Conservation (phyloP, 2,888 invertebrate species). For the Apodemia zela region DNA sequence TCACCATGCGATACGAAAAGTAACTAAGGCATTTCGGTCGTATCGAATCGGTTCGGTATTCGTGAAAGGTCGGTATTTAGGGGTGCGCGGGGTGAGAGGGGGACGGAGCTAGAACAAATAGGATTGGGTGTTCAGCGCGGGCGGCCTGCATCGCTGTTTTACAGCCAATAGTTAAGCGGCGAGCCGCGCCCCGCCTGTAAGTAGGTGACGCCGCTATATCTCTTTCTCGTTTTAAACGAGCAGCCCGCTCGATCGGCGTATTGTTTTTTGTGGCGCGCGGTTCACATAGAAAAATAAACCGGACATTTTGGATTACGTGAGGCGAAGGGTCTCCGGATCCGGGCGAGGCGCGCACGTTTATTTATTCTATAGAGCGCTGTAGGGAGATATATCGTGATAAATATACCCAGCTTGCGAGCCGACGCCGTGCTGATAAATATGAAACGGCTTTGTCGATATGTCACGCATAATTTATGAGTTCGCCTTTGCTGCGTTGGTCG, state of each 20-base stretch:
- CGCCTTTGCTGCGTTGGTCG: slow-evolving; percentile 21
- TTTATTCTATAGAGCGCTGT: slow-evolving; percentile 65
- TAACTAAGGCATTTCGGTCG: slow-evolving; percentile 80
- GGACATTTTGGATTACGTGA: slow-evolving; percentile 76
- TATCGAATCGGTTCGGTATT: slow-evolving; percentile 75
- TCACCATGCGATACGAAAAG: slow-evolving; percentile 66
- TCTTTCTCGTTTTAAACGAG: slow-evolving; percentile 54
- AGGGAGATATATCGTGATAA: slow-evolving; percentile 71
- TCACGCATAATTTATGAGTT: slow-evolving; percentile 43
- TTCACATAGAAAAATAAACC: slow-evolving; percentile 75
- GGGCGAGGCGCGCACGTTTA: slow-evolving; percentile 61
- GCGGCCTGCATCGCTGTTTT: slow-evolving; percentile 59
- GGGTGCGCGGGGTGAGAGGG: slow-evolving; percentile 63
- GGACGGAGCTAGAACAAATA: slow-evolving; percentile 41
- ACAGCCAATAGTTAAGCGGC: slow-evolving; percentile 53
- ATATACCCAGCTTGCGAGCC: slow-evolving; percentile 63
- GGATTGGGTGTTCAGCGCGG: slow-evolving; percentile 55
- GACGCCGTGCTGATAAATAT: slow-evolving; percentile 33
- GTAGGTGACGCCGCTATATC: slow-evolving; percentile 43
- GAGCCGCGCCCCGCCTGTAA: slow-evolving; percentile 62
- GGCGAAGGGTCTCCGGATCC: slow-evolving; percentile 70
- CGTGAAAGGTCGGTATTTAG: slow-evolving; percentile 75
- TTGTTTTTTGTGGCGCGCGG: slow-evolving; percentile 63
- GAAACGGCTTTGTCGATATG: slow-evolving; percentile 40
- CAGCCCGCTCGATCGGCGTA: slow-evolving; percentile 55